These are phyloP conservation scores for Nymphalis urticae DNA, from an alignment of 2,888 invertebrate genomes.

Conservation along the genomic window DNA sequence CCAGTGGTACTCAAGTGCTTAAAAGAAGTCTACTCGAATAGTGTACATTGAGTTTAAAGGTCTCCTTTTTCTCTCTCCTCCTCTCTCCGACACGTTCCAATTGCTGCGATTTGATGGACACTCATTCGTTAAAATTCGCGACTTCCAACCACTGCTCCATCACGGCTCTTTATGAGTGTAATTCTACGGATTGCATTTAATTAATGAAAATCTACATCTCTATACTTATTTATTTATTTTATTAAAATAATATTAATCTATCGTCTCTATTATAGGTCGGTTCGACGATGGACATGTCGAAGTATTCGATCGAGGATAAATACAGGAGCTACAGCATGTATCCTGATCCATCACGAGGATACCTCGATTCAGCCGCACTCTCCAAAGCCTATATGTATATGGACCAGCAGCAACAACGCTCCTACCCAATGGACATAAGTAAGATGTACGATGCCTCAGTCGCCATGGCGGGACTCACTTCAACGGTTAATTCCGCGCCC, in stretches of 20 bases:
- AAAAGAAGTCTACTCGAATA: too few species aligned
- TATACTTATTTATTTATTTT: too few species aligned
- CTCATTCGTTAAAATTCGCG: too few species aligned
- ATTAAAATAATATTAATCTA: neutral
- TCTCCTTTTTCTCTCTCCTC: too few species aligned
- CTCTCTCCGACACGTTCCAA: too few species aligned
- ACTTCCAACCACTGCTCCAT: too few species aligned
- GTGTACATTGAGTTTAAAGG: too few species aligned
- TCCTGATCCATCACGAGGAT: conserved; percentile 86
- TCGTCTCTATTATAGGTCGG: conserved; percentile 83
- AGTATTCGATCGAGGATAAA: conserved; percentile 89
- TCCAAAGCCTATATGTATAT: conserved; percentile 90
- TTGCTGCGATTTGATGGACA: too few species aligned
- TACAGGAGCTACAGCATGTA: conserved; percentile 90
- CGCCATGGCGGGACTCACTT: conserved; percentile 80
- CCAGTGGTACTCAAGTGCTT: too few species aligned
- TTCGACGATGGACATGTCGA: conserved; percentile 88
- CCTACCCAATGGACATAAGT: conserved; percentile 84
- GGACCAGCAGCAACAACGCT: conserved; percentile 82
- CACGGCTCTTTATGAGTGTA: too few species aligned
- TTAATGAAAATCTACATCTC: too few species aligned
- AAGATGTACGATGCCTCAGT: conserved; percentile 85
- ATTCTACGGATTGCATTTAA: neutral
- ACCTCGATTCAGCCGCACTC: conserved; percentile 86
- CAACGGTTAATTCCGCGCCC: conserved; percentile 70